Evolutionary conservation across 2,797 vertebrate species (phyloP), one percentile per base, ranked within the genome.

Genomic region (Benthosema pterotum): DNA sequence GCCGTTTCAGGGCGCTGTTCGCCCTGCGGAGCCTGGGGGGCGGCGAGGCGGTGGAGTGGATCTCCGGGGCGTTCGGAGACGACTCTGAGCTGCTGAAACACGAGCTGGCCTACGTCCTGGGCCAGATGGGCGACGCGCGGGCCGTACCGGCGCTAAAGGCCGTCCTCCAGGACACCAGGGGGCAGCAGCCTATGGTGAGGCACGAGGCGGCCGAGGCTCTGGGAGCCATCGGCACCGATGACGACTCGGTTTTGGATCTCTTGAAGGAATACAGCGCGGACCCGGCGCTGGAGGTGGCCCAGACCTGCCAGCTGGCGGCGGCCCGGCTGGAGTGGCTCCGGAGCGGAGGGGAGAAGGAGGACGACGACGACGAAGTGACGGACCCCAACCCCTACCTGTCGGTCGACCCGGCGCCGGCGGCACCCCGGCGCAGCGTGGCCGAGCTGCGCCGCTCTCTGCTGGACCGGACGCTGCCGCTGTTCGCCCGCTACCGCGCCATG

Each of bases 161-260:
- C 28, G 72, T 67, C 3, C 64, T 99, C 8, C 91, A 99, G 49
- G 95, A 99, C 67, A 38, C 75, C 0, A 38, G 74, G 0, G 1
- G 4, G 5, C 95, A 99, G 85, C 96, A 98, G 57, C 93, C 97
- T 2, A 98, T 99, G 96, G 97, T 98, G 71, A 84, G 97, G 14
- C 97, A 99, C 0, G 97, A 99, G 89, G 97, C 97, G 12, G 97
- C 96, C 3, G 97, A 99, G 82, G 97, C 97, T 25, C 77, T 99
- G 67, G 97, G 97, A 12, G 97, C 97, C 0, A 97, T 99, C 0
- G 97, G 96, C 63, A n/a, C n/a, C n/a, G n/a, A n/a, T n/a, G 93
- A 95, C 74, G 89, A 83, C 0, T 59, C 76, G 0, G 96, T 98
- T 42, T 81, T 98, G 74, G 94, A 94, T 7, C 51, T 97, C 5